phyloP scores from a whole-genome alignment of 2,113 vertebrate genomes.

The Prochilodus magdalenae region DNA sequence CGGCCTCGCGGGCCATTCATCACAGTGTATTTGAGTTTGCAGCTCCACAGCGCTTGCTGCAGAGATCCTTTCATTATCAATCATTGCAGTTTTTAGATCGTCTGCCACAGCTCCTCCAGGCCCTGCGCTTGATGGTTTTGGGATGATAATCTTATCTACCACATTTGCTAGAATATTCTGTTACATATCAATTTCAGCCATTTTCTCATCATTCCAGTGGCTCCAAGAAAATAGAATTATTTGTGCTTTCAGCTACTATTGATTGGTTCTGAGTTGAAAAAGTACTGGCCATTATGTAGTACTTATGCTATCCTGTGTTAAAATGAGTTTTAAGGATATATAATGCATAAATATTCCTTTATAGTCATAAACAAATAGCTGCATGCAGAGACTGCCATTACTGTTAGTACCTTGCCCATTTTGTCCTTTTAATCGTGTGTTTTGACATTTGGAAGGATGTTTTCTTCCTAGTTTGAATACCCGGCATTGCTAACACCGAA shows the following conservation, averaged over 20 bases:
- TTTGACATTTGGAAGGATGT: constrained; percentile 2
- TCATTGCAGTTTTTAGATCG: constrained; percentile 50
- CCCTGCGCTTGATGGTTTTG: constrained; percentile 41
- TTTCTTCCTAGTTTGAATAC: constrained; percentile 11
- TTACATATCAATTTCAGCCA: constrained; percentile 83
- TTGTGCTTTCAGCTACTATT: constrained; percentile 87
- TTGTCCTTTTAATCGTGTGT: constrained; percentile 3
- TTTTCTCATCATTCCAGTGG: constrained; percentile 83
- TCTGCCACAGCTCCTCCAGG: constrained; percentile 40
- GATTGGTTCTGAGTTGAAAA: constrained; percentile 81
- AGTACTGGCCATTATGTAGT: constrained; percentile 77
- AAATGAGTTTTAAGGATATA: constrained; percentile 84
- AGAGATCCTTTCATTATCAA: constrained; percentile 48
- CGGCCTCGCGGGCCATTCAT: constrained; percentile 28
- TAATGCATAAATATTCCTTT: constrained; percentile 79
- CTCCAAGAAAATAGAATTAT: constrained; percentile 84
- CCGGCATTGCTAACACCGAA: not conserved
- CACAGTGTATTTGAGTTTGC: constrained; percentile 45
- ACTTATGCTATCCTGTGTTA: constrained; percentile 80
- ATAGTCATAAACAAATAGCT: constrained; percentile 75
- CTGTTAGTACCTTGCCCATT: constrained; percentile 32
- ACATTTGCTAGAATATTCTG: constrained; percentile 64
- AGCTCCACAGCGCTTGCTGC: constrained; percentile 72
- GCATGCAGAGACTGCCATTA: not conserved
- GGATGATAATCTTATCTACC: constrained; percentile 80